Base-by-base conservation (phyloP, 1,140 invertebrate species). In the Dryas iulia region DNA sequence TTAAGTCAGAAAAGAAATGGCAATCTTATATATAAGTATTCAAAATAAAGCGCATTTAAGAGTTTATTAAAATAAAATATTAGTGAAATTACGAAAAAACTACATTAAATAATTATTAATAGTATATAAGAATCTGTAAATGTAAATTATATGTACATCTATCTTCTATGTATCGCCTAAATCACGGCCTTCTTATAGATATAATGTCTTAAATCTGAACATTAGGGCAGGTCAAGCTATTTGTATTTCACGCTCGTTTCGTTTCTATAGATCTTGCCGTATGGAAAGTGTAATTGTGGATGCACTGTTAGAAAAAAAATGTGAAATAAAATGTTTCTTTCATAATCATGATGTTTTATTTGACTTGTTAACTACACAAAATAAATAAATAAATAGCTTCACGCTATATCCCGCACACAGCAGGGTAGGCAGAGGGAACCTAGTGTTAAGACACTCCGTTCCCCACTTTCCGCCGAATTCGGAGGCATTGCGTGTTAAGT, bases 161-260 rank as follows among this genome's bases (percentile, higher is more conserved):
- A 62, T 18, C 11, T 57, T 33, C 21, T 54, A 23, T 69, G 26
- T 61, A 59, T 65, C 31, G 77, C 82, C 77, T 81, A 83, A 79
- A 78, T 67, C 81, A 84, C 83, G 83, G 83, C 85, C 82, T 86
- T 84, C 79, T 62, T 77, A 71, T 78, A 77, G 61, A 64, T 28
- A 71, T 73, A 66, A 68, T 66, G 64, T 53, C 31, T 60, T 60
- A 35, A 28, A 54, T 23, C 12, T 54, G 53, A 47, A 58, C 64
- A 56, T 66, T 70, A 69, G 63, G 53, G 59, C 47, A 66, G 53
- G 62, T 58, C 67, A 81, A 86, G 79, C 80, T 83, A 78, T 81
- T 78, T 86, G 63, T 81, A 82, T 73, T 70, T 77, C 81, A 88
- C 85, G 95, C 95, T 25, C 94, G 62, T 69, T 77, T 79, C 69